Conservation (phyloP, 1,140 invertebrate genomes). For the Lamellibrachia luymesi region DNA sequence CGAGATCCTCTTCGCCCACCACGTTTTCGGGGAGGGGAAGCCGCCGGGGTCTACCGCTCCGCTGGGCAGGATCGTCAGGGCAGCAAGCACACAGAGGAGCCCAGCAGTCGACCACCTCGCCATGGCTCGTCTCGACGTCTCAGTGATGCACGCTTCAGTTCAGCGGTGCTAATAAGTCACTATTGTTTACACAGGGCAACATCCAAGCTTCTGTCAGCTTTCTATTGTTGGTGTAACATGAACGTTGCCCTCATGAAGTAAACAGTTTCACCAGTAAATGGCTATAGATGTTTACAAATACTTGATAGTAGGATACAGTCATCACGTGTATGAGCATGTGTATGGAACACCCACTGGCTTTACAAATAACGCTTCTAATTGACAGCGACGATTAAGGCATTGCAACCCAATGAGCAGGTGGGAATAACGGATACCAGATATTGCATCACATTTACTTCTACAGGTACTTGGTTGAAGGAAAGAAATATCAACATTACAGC, state of each 20-base stretch:
- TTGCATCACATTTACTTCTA: no score
- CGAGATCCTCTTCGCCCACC: constrained; percentile 18
- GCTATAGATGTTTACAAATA: not conserved
- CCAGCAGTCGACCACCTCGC: not conserved
- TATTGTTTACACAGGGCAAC: not conserved
- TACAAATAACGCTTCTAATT: no score
- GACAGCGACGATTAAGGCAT: no score
- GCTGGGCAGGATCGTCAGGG: not conserved
- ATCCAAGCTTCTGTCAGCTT: not conserved
- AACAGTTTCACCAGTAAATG: constrained; percentile 7
- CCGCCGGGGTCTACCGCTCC: no score
- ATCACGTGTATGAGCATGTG: not conserved
- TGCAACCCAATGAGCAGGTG: no score
- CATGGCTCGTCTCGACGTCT: not conserved
- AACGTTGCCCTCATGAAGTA: constrained; percentile 17
- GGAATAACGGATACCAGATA: no score
- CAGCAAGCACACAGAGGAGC: not conserved
- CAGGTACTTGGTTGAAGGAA: no score
- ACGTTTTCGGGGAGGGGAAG: constrained; percentile 5
- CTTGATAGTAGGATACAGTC: not conserved
- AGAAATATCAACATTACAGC: no score
- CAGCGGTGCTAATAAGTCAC: not conserved
- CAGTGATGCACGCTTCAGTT: not conserved
- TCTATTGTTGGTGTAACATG: not conserved
- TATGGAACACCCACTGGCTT: no score